Conservation (phyloP, 2,888 invertebrate genomes). For the Heliconius ismenius region DNA sequence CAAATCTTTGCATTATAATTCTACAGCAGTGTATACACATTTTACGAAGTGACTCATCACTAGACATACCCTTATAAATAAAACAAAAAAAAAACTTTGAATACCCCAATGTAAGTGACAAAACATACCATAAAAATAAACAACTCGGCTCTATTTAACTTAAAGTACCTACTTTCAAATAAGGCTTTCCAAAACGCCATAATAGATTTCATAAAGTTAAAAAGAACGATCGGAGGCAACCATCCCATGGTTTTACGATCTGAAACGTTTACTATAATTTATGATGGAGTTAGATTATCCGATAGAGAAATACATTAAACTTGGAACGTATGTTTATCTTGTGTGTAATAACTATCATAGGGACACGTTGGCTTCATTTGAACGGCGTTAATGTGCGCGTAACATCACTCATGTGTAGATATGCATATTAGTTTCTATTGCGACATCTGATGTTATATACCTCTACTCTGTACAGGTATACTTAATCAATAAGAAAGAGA, state of each 20-base stretch:
- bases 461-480: not conserved
- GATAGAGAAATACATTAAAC: constrained; percentile 40
- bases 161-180: constrained; percentile 1
- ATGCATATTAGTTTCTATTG: constrained; percentile 5
- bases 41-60: not conserved
- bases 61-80: not conserved
- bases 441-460: not conserved
- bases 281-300: constrained; percentile 38
- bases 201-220: constrained; percentile 28
- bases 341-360: constrained; percentile 40
- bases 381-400: constrained; percentile 22
- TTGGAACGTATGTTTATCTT: constrained; percentile 41
- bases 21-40: not conserved
- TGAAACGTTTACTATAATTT: constrained; percentile 36
- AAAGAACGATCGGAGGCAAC: constrained; percentile 24
- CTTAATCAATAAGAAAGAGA: not conserved
- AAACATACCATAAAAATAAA: constrained; percentile 16
- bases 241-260: constrained; percentile 31
- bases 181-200: constrained; percentile 16
- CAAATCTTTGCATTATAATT: not conserved
- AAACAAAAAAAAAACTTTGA: not conserved
- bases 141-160: not conserved
- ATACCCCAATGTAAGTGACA: not conserved
- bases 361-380: constrained; percentile 34
- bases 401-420: not conserved